Percentiles rank a stretch among this genome's conserved stretches.
Evolutionary conservation across 2,113 vertebrate genomes (phyloP).

Genomic region (Todiramphus saurophagus): DNA sequence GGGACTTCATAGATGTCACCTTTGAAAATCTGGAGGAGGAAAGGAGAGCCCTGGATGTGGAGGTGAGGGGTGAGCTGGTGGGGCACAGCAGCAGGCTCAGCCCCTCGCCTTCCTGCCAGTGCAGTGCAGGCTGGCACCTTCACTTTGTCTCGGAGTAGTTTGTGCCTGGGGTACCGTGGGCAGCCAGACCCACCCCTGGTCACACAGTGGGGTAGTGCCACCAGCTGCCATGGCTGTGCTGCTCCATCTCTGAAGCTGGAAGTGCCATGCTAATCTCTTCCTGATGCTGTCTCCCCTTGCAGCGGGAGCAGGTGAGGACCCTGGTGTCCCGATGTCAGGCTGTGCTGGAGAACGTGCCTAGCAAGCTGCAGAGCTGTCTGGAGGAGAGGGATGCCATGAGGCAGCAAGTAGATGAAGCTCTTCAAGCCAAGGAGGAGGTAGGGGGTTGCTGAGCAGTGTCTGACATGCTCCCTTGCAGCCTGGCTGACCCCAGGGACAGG

Average conservation of each 20-base stretch:
- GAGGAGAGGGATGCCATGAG: slow-evolving; percentile 74
- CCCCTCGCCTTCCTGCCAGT: rapidly evolving
- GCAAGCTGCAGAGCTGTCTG: slow-evolving; percentile 72
- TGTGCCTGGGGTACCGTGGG: not conserved
- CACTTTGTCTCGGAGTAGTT: rapidly evolving
- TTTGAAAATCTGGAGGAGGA: slow-evolving; percentile 61
- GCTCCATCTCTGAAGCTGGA: not conserved
- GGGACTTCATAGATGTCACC: slow-evolving; percentile 20
- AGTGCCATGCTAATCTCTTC: not conserved
- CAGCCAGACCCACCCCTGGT: not conserved
- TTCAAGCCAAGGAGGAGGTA: slow-evolving; percentile 52
- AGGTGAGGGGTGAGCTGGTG: slow-evolving; percentile 17
- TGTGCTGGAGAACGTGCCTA: slow-evolving; percentile 62
- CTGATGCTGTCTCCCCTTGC: not conserved
- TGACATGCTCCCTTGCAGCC: not conserved
- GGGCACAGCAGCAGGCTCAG: rapidly evolving
- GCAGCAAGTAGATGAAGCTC: slow-evolving; percentile 70
- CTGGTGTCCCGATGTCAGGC: slow-evolving; percentile 70
- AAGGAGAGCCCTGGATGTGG: slow-evolving; percentile 5
- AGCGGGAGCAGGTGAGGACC: slow-evolving; percentile 60
- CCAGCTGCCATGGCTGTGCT: not conserved
- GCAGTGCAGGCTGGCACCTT: not conserved
- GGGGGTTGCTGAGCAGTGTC: not conserved
- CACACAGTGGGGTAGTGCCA: not conserved
- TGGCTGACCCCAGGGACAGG: rapidly evolving